Conservation (phyloP, 2,113 vertebrate species). For the Drymodes brunneopygia region DNA sequence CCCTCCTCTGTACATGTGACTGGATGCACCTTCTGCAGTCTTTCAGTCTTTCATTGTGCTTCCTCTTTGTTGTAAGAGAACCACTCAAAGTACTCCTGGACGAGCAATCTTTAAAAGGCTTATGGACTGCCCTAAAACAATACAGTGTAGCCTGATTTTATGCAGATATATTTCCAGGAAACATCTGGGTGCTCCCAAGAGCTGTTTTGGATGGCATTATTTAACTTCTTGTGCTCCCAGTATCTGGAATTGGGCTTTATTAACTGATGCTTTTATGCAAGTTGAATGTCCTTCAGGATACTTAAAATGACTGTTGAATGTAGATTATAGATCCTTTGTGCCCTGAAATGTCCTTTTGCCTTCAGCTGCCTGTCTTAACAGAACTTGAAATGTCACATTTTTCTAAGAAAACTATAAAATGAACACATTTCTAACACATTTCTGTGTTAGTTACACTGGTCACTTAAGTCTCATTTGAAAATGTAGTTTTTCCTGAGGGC, state of each 20-base stretch:
- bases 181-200: not conserved
- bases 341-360: conserved; percentile 11
- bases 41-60: not conserved
- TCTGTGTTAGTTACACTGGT: not conserved
- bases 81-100: not conserved
- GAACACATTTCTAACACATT: not conserved
- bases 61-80: not conserved
- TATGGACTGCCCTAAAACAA: not conserved
- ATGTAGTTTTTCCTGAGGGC: not conserved
- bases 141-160: not conserved
- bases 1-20: not conserved
- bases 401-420: conserved; percentile 45
- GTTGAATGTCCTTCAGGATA: not conserved
- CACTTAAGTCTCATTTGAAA: conserved; percentile 11
- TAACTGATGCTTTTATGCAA: not conserved
- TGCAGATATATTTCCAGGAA: not conserved
- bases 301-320: not conserved
- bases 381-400: conserved; percentile 7
- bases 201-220: not conserved
- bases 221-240: not conserved
- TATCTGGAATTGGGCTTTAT: not conserved
- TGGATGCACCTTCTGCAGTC: not conserved
- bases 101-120: not conserved
- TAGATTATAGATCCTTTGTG: not conserved
- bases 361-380: not conserved